Evolutionary conservation across 1,140 invertebrate genomes (phyloP), one percentile per base, ranked within the genome.

Genomic region (Drosophila nikananu): DNA sequence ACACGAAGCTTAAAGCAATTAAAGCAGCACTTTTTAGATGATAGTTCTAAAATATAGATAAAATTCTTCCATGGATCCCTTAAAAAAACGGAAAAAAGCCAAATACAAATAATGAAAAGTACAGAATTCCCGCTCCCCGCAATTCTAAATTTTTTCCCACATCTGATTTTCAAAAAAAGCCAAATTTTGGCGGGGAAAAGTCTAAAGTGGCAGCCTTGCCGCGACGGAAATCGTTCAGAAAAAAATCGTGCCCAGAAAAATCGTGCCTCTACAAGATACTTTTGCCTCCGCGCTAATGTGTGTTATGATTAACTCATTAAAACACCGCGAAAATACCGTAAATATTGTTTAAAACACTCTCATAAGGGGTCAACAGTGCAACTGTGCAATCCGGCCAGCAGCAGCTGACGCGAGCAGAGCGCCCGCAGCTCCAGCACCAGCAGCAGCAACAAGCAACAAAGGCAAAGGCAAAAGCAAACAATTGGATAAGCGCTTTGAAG

Each of bases 401-500:
- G 58, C 70, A 62, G 58, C 39, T 71, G 58, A 73, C 23, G 39
- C 42, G 39, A 51, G 32, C 76, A 39, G 46, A 42, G 59, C 44
- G 59, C 44, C 58, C 30, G 41, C 58, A 58, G 17, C 52, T 7
- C 23, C 12, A 21, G 32, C 19, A 1, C 19, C 21, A 32, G 39
- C 51, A 58, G 44, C 51, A 80, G 42, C 42, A 54, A 77, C 54
- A 59, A 55, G 35, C 41, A 55, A 51, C 64, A 81, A 75, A 74
- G 62, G n/a, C n/a, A n/a, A n/a, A n/a, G n/a, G 74, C 80, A 82
- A 79, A 76, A 63, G 83, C 83, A 86, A 86, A 86, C 83, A 86
- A 86, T 86, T 82, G 80, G 81, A 86, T 86, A 86, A 73, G 71
- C 67, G 65, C 39, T 55, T 23, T 42, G 66, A 35, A 70, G 55